Conservation (phyloP, 2,113 vertebrate species). For the Eulemur rufifrons region DNA sequence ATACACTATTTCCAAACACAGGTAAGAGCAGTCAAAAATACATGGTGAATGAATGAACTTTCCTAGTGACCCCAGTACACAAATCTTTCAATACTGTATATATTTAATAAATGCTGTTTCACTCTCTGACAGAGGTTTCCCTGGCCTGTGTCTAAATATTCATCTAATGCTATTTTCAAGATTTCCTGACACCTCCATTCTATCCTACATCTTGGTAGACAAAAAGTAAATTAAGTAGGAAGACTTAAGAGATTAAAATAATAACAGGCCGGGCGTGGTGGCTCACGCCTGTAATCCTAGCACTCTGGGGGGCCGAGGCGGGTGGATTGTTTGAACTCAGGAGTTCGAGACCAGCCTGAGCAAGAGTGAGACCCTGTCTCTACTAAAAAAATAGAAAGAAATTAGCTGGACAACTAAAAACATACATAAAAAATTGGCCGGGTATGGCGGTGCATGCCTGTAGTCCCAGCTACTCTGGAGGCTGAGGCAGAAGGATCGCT, state of each 20-base stretch:
- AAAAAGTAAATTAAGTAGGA: slow-evolving; percentile 23
- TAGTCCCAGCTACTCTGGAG: no score
- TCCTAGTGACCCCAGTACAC: neutral
- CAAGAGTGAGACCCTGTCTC: no score
- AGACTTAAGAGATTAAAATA: neutral
- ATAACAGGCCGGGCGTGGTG: neutral
- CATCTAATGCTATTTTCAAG: neutral
- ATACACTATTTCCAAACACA: neutral
- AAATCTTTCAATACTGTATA: neutral
- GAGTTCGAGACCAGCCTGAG: no score
- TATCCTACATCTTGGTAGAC: neutral
- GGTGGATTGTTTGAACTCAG: no score
- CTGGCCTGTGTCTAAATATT: neutral
- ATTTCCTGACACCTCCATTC: neutral
- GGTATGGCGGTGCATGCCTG: no score
- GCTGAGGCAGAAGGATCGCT: no score
- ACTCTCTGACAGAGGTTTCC: neutral
- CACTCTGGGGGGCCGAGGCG: no score
- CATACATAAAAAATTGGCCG: no score
- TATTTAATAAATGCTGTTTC: neutral
- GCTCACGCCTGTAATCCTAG: no score
- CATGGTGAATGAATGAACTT: neutral
- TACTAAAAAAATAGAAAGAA: no score
- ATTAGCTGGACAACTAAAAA: no score
- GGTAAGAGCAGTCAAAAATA: neutral